These are phyloP conservation scores for Drosophila pandora DNA, from an alignment of 1,140 invertebrate genomes.

Conservation along the genomic window DNA sequence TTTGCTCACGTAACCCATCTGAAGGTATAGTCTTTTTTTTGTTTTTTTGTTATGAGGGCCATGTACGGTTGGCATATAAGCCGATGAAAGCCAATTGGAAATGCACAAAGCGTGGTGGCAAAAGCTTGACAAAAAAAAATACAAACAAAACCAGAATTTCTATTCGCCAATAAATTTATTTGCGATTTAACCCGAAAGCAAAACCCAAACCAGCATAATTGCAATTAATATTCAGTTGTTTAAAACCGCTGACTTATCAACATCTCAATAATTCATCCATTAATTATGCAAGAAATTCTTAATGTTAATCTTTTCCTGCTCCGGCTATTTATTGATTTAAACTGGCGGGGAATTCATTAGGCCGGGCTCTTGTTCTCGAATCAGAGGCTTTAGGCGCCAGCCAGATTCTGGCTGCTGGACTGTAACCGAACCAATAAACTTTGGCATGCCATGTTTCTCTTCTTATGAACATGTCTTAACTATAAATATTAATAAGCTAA, in stretches of 20 bases:
- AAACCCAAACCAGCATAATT: not conserved
- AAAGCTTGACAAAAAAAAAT: constrained; percentile 12
- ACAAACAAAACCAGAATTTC: constrained; percentile 25
- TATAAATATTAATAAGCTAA: constrained; percentile 47
- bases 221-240: constrained; percentile 41
- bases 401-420: constrained; percentile 51
- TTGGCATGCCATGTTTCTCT: constrained; percentile 41
- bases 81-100: constrained; percentile 64
- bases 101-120: constrained; percentile 59
- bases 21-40: constrained; percentile 23
- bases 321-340: constrained; percentile 42
- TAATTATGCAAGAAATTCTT: constrained; percentile 44
- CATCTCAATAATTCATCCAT: constrained; percentile 36
- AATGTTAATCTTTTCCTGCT: constrained; percentile 45
- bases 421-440: constrained; percentile 48
- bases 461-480: constrained; percentile 27
- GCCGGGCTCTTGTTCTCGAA: constrained; percentile 14
- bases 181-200: not conserved
- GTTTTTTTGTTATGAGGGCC: constrained; percentile 35
- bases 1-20: constrained; percentile 51
- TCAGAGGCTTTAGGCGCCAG: constrained; percentile 12
- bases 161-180: constrained; percentile 9
- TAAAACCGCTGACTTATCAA: constrained; percentile 36
- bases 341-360: constrained; percentile 29
- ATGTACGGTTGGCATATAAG: constrained; percentile 31